Evolutionary conservation across 53 echinoderm and acorn worm species (phyloP).

Genomic region (Holothuria leucospilota): DNA sequence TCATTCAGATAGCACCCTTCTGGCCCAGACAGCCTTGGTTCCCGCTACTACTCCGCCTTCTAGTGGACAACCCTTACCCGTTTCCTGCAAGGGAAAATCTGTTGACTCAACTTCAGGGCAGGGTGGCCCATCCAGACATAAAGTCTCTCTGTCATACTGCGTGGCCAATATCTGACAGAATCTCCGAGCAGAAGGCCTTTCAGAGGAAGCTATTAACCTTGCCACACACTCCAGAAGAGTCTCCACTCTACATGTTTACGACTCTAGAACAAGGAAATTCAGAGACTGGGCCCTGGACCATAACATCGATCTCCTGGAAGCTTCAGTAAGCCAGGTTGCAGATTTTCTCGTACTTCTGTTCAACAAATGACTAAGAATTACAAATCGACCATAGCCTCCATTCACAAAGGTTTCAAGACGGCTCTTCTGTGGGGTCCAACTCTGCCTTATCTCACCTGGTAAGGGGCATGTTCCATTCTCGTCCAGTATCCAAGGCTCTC

Average conservation of each 20-base stretch:
- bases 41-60: too few species aligned
- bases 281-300: not conserved
- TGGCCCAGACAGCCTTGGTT: too few species aligned
- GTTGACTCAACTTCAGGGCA: not conserved
- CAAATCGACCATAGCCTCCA: not conserved
- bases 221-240: constrained; percentile 2
- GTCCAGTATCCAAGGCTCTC: not conserved
- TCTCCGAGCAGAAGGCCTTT: constrained; percentile 7
- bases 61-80: too few species aligned
- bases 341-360: not conserved
- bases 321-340: not conserved
- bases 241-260: constrained; percentile 4
- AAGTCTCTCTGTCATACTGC: too few species aligned
- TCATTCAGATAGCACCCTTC: too few species aligned
- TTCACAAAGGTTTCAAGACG: not conserved
- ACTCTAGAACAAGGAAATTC: not conserved
- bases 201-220: not conserved
- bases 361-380: not conserved
- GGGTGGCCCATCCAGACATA: not conserved
- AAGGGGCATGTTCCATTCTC: not conserved
- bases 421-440: not conserved
- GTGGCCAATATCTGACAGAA: too few species aligned
- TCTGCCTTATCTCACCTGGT: not conserved
- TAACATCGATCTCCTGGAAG: not conserved
- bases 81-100: too few species aligned